These are phyloP conservation scores for Thamnophis elegans DNA, from an alignment of 2,797 vertebrate species.

Conservation along the genomic window DNA sequence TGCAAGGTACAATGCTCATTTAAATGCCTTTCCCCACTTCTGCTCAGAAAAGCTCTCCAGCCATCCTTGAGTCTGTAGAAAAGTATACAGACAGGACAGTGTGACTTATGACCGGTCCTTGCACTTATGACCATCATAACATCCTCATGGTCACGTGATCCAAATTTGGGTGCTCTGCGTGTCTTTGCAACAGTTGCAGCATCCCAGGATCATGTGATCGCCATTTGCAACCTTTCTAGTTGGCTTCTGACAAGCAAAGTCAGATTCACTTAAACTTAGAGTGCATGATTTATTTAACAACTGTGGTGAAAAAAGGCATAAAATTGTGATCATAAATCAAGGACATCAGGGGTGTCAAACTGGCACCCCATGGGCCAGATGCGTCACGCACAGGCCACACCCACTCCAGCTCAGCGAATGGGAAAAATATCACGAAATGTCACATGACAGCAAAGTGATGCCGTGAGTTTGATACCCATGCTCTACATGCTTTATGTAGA, in stretches of 20 bases:
- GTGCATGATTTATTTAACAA: not conserved
- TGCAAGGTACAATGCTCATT: not conserved
- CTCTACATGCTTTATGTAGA: not conserved
- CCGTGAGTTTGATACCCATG: too few species aligned
- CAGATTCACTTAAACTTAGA: not conserved
- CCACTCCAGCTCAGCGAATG: too few species aligned
- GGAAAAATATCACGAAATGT: too few species aligned
- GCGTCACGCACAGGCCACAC: fast-evolving
- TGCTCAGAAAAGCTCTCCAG: not conserved
- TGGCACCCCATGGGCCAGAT: fast-evolving
- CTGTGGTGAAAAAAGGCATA: not conserved
- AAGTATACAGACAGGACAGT: not conserved
- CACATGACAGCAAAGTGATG: too few species aligned
- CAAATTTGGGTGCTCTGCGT: not conserved
- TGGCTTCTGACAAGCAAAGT: not conserved
- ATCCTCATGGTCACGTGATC: not conserved
- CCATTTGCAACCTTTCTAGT: not conserved
- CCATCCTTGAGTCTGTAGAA: not conserved
- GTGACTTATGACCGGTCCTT: not conserved
- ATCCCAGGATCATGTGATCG: not conserved
- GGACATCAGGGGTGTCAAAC: not conserved
- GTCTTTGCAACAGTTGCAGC: not conserved
- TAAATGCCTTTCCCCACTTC: not conserved
- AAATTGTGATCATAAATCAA: not conserved
- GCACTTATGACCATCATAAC: not conserved